A percentile compares a stretch with the other conserved stretches of the same genome.
Conservation (phyloP, 2,113 vertebrate species). For the Anolis sagrei region DNA sequence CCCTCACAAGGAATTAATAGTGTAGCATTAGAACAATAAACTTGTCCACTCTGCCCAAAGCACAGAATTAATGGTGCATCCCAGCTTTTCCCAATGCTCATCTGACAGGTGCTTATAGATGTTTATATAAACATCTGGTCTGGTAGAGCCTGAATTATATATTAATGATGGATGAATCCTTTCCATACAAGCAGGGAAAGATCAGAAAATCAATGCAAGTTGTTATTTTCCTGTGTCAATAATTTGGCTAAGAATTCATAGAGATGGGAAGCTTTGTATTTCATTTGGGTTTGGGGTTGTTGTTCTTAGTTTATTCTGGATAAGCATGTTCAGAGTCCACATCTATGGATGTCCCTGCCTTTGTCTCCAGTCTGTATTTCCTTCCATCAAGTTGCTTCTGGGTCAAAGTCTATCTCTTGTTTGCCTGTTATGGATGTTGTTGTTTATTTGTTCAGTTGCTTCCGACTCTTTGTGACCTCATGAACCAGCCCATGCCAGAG, state of each 20-base stretch:
- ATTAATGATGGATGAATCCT: slow-evolving; percentile 29
- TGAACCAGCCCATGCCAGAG: too few species aligned
- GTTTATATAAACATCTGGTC: slow-evolving; percentile 51
- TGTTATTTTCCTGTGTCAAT: background rate
- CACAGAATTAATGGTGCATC: slow-evolving; percentile 42
- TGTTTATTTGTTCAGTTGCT: too few species aligned
- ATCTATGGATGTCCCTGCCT: too few species aligned
- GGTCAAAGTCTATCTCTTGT: too few species aligned
- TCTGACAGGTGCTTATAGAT: slow-evolving; percentile 49
- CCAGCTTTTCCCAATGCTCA: slow-evolving; percentile 26
- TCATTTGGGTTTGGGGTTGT: background rate
- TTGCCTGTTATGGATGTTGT: too few species aligned
- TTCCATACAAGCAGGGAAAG: slow-evolving; percentile 5
- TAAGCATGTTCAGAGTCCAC: too few species aligned
- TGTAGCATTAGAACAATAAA: slow-evolving; percentile 55
- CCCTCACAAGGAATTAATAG: slow-evolving; percentile 60
- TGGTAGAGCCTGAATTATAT: background rate
- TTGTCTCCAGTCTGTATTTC: too few species aligned
- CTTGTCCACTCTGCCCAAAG: slow-evolving; percentile 47
- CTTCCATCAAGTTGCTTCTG: too few species aligned
- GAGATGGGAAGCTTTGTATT: background rate
- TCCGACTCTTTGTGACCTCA: too few species aligned
- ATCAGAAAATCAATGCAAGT: background rate
- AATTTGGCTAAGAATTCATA: background rate
- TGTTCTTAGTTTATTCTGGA: background rate